Evolutionary conservation across 2,888 invertebrate species (phyloP).

Genomic region (Sceliomorpha sp.): DNA sequence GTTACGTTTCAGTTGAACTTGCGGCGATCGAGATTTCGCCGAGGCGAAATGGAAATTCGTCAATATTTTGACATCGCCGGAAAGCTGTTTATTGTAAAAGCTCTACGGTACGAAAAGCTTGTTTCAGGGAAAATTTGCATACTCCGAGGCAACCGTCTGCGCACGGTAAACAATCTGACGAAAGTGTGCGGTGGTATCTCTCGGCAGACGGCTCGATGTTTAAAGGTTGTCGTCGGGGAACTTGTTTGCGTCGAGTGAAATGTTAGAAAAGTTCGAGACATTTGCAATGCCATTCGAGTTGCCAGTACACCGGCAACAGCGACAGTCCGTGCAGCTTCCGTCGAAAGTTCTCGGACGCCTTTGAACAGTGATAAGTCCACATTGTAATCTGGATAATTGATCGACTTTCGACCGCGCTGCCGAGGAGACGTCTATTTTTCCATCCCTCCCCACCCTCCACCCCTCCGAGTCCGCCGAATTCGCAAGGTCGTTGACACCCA

Average conservation of each 20-base stretch:
- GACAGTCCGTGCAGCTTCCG: background rate
- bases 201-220: slow-evolving; percentile 25
- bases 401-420: too few species aligned
- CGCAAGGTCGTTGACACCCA: too few species aligned
- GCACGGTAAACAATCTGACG: slow-evolving; percentile 27
- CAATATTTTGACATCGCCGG: too few species aligned
- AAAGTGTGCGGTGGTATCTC: slow-evolving; percentile 17
- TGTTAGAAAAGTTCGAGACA: slow-evolving; percentile 19
- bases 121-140: slow-evolving; percentile 27
- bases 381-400: slow-evolving; percentile 4
- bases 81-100: too few species aligned
- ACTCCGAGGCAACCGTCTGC: slow-evolving; percentile 16
- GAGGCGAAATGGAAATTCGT: slow-evolving; percentile 11
- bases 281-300: slow-evolving; percentile 3
- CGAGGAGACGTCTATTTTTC: too few species aligned
- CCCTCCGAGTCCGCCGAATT: too few species aligned
- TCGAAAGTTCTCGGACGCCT: slow-evolving; percentile 6
- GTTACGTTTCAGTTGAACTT: slow-evolving; percentile 39
- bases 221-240: slow-evolving; percentile 9
- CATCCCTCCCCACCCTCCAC: too few species aligned
- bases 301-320: background rate
- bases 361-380: background rate
- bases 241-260: slow-evolving; percentile 21
- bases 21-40: slow-evolving; percentile 18
- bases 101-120: slow-evolving; percentile 17